Base-by-base conservation (phyloP, 2,797 vertebrate species). In the Acestrorhynchus altus region DNA sequence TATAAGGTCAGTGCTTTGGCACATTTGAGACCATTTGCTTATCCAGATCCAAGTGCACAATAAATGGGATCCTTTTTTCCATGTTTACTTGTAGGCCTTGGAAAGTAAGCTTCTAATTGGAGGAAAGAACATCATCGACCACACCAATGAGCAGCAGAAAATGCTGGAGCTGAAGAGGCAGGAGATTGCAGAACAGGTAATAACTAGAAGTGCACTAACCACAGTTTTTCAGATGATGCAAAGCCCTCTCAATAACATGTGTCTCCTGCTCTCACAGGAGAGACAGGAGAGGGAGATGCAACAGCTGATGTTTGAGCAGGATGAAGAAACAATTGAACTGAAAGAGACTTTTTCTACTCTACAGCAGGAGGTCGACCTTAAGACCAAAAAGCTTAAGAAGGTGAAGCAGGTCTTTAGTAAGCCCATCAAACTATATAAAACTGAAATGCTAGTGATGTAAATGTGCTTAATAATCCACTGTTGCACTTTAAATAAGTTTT, bases 381-480 rank as follows among this genome's bases (percentile, higher is more conserved):
- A 99, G 88, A 99, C 97, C 85, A 98, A 97, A 91, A 99, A 98
- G 84, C 95, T 99, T 80, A 97, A 96, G 87, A 96, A 95, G 95
- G 97, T 99, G 84, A 83, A 56, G 12, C 0, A 51, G 31, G 20
- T 51, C 18, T 42, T 40, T n/a, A 64, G 31, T 35, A 0, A 40
- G 3, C 4, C 18, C 28, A 15, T 60, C 31, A 60, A 16, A 7
- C 26, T 26, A 4, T 16, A 13, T 26, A 9, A 28, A 15, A 31
- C 7, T 12, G 0, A 28, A 31, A 12, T 28, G 24, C 31, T 31
- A 4, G 8, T 35, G 31, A 13, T 57, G 24, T 24, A 10, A 57
- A 28, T 10, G 4, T 1, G 9, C 8, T 0, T 8, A 11, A 44
- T 12, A 44, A 11, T 11, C 42, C 42, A 44, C n/a, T n/a, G n/a